phyloP scores from a whole-genome alignment of 2,888 invertebrate genomes.

The Proisotoma minuta region DNA sequence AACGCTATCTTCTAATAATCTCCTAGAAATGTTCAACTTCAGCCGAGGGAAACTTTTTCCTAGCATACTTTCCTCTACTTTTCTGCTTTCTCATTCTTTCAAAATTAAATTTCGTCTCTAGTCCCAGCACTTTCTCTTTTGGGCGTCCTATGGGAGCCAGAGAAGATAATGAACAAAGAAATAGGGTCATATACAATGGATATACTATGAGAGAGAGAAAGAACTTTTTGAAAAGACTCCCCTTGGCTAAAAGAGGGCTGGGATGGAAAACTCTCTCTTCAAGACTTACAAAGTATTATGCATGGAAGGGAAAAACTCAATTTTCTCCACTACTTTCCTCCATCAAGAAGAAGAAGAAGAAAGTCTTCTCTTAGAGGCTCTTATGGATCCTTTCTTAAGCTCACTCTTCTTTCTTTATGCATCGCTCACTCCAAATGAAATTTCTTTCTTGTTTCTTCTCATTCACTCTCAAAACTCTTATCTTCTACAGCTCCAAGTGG shows the following conservation, averaged over 20 bases:
- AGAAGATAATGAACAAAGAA: constrained; percentile 34
- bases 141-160: background rate
- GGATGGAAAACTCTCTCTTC: constrained; percentile 1
- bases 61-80: constrained; percentile 46
- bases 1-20: constrained; percentile 16
- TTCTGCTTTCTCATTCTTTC: constrained; percentile 40
- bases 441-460: constrained; percentile 5
- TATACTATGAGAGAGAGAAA: constrained; percentile 24
- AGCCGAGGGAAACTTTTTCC: constrained; percentile 31
- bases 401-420: constrained; percentile 4
- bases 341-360: background rate
- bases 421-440: constrained; percentile 7
- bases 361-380: background rate
- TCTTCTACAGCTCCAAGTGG: background rate
- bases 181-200: constrained; percentile 27
- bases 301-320: constrained; percentile 11
- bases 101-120: constrained; percentile 34
- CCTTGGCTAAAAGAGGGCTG: constrained; percentile 31
- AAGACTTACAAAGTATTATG: constrained; percentile 2
- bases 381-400: constrained; percentile 11
- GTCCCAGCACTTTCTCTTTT: constrained; percentile 11
- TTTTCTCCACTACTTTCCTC: constrained; percentile 22
- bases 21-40: constrained; percentile 3
- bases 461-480: background rate
- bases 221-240: constrained; percentile 38